A percentile compares a stretch with the other conserved stretches of the same genome.
Conservation (phyloP, 2,888 invertebrate species). For the Chaitophorus viminalis region DNA sequence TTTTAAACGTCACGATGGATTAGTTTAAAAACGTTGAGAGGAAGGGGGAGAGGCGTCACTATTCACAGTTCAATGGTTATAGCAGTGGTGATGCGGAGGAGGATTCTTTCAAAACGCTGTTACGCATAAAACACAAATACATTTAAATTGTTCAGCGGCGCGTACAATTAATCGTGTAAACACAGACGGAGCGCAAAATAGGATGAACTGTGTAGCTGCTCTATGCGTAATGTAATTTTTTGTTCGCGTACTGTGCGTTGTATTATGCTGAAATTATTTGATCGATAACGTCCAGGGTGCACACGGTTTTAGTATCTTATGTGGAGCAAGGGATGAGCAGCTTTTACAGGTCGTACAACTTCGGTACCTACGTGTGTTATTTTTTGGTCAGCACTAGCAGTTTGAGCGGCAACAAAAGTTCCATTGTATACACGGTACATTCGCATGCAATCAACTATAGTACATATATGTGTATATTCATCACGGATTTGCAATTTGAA, state of each 20-base stretch:
- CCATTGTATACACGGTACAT: background rate
- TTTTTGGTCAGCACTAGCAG: background rate
- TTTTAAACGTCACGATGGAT: background rate
- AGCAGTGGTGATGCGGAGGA: background rate
- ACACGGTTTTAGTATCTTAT: background rate
- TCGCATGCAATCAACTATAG: too few species aligned
- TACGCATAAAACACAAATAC: background rate
- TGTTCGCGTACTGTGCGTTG: background rate
- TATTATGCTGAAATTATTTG: background rate
- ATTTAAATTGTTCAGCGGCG: slow-evolving; percentile 12
- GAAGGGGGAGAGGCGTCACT: background rate
- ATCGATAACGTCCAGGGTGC: background rate
- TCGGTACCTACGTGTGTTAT: background rate
- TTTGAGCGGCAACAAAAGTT: background rate
- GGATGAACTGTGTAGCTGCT: background rate
- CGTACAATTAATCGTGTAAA: background rate
- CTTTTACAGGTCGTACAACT: background rate
- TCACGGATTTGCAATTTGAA: too few species aligned
- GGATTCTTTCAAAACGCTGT: background rate
- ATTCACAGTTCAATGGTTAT: slow-evolving; percentile 1
- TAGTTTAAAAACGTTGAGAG: background rate
- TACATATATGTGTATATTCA: too few species aligned
- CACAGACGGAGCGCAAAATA: background rate
- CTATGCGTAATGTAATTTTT: background rate
- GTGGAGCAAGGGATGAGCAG: background rate